Base-by-base conservation (phyloP, 2,888 invertebrate species). In the Callyntrura sp. region DNA sequence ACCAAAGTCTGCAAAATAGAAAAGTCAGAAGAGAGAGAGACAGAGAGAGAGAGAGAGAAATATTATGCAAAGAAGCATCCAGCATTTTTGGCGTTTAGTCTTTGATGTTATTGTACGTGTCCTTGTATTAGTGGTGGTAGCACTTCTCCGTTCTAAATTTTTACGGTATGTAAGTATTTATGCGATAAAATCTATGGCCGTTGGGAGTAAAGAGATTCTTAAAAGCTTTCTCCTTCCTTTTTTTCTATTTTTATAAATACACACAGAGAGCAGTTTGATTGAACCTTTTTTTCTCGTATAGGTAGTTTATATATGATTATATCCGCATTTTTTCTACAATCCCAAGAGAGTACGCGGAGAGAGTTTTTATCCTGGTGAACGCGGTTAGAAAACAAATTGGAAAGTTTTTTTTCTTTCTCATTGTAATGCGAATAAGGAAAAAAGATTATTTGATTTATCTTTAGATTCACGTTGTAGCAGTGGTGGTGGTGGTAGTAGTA, bases 381-480 rank as follows among this genome's bases (percentile, higher is more conserved):
- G 87, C 87, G 87, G 81, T 88, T 73, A 60, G 87, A 88, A 88
- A 88, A 73, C 87, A 82, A 88, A 88, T 87, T 88, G 81, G 70
- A 76, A 60, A 82, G 43, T 81, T 81, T 82, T 87, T 79, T 79
- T 55, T 45, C 55, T 17, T 81, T 70, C 20, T 85, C 78, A 68
- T 85, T 85, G 89, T 85, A 89, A 89, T 89, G 89, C 84, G 68
- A 85, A 70, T 78, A 78, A 79, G 62, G 79, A 60, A 81, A 82
- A 82, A 86, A 90, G 90, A 90, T 90, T 90, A 90, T 85, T 90
- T 86, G 81, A 90, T 90, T 90, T 85, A 90, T 85, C 86, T 90
- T 70, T 57, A 78, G 68, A 60, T 73, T 79, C 76, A 23, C 45
- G 17, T 45, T 17, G 45, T n/a, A 70, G 45, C 43, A 70, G 43